These are phyloP conservation scores for Tribolium madens DNA, from an alignment of 1,140 invertebrate species.

Conservation along the genomic window DNA sequence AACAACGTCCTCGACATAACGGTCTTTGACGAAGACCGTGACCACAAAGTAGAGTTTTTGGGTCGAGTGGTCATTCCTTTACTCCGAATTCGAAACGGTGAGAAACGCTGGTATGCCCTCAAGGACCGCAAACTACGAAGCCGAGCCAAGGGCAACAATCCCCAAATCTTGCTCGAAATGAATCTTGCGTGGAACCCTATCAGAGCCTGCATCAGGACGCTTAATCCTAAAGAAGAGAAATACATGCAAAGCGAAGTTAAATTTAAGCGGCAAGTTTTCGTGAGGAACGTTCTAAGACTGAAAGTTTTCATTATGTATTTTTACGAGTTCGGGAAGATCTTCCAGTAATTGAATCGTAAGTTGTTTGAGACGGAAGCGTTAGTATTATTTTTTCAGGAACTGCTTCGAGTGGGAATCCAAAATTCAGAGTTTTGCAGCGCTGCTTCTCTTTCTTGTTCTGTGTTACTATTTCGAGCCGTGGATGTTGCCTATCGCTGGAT, in stretches of 20 bases:
- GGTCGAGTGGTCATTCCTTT: constrained; percentile 92
- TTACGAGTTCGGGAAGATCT: constrained; percentile 89
- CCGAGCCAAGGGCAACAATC: constrained; percentile 89
- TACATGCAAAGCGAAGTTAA: constrained; percentile 95
- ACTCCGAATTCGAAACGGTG: constrained; percentile 87
- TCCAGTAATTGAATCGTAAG: constrained; percentile 76
- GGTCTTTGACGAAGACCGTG: constrained; percentile 97
- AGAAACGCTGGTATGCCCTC: constrained; percentile 95
- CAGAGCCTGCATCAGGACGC: constrained; percentile 88
- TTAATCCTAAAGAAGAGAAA: constrained; percentile 97
- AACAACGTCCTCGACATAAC: constrained; percentile 97
- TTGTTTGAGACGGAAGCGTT: background rate
- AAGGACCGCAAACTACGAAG: constrained; percentile 95
- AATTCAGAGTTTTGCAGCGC: constrained; percentile 86
- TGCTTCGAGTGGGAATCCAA: constrained; percentile 98
- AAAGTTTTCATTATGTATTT: constrained; percentile 91
- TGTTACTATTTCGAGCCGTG: constrained; percentile 90
- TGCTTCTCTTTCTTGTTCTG: constrained; percentile 84
- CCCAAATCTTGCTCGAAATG: constrained; percentile 94
- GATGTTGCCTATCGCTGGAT: constrained; percentile 83
- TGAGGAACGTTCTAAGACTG: constrained; percentile 93
- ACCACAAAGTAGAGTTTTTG: constrained; percentile 98
- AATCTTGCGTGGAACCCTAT: constrained; percentile 92
- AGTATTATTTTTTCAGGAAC: constrained; percentile 73
- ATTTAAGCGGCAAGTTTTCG: constrained; percentile 94